phyloP scores from a whole-genome alignment of 1,140 invertebrate genomes.

The Cherax destructor region DNA sequence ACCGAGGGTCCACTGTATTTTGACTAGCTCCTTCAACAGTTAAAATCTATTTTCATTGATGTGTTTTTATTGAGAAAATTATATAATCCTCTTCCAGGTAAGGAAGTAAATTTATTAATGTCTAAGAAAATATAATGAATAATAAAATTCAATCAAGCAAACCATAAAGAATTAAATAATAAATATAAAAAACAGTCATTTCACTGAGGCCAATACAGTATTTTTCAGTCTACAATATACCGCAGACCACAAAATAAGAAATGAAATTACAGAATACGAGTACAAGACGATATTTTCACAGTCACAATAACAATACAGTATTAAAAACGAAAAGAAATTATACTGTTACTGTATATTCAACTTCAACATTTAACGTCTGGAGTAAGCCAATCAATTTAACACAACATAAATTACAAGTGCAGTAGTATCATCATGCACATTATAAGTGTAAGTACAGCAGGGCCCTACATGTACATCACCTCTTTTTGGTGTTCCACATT shows the following conservation, averaged over 20 bases:
- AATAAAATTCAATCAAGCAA: background rate
- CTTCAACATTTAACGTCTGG: background rate
- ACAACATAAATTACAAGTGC: background rate
- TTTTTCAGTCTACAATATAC: background rate
- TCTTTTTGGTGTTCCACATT: no score
- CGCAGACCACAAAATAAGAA: background rate
- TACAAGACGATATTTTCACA: background rate
- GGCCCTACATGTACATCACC: no score
- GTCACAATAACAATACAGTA: background rate
- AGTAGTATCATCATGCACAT: background rate
- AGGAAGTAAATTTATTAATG: background rate
- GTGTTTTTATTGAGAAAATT: no score
- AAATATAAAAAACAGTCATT: background rate
- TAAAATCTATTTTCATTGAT: no score
- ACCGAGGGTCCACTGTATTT: no score
- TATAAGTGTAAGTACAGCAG: background rate
- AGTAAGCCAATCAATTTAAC: background rate
- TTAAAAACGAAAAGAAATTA: background rate
- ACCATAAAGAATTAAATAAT: background rate
- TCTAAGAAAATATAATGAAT: background rate
- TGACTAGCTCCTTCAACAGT: no score
- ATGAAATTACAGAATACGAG: background rate
- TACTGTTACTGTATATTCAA: background rate
- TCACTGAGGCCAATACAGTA: background rate
- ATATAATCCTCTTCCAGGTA: no score